These are phyloP conservation scores for Drosophila saltans DNA, from an alignment of 1,140 invertebrate genomes.

Conservation along the genomic window DNA sequence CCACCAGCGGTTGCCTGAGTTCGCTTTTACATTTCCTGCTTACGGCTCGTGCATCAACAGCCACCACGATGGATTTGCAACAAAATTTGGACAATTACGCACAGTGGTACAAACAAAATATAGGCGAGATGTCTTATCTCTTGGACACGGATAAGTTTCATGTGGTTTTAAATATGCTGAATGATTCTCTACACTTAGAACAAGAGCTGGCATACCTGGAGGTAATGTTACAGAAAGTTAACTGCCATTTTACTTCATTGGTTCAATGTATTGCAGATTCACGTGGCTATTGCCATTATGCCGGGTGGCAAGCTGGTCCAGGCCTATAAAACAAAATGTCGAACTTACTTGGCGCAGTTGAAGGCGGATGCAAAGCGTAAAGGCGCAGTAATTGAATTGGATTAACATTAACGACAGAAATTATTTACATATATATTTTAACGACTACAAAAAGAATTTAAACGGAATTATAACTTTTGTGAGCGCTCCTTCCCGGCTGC, in stretches of 20 bases:
- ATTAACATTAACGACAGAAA: conserved; percentile 6
- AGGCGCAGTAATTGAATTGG: neutral
- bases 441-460: neutral
- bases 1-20: conserved; percentile 40
- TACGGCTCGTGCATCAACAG: conserved; percentile 61
- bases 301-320: conserved; percentile 76
- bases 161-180: conserved; percentile 45
- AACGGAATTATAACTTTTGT: conserved; percentile 52
- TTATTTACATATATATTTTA: conserved; percentile 34
- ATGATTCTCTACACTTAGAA: conserved; percentile 68
- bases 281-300: conserved; percentile 69
- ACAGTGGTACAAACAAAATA: conserved; percentile 77
- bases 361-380: conserved; percentile 36
- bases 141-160: conserved; percentile 67
- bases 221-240: conserved; percentile 24
- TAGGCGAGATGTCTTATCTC: conserved; percentile 75
- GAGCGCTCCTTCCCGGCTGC: conserved; percentile 68
- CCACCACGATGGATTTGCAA: conserved; percentile 59
- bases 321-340: conserved; percentile 71
- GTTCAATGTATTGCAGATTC: conserved; percentile 51
- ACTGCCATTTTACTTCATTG: neutral
- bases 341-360: conserved; percentile 49
- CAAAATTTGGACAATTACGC: conserved; percentile 74
- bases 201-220: conserved; percentile 66
- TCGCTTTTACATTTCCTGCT: conserved; percentile 65